Conservation (phyloP, 1,140 invertebrate genomes). For the Lepidurus arcticus region DNA sequence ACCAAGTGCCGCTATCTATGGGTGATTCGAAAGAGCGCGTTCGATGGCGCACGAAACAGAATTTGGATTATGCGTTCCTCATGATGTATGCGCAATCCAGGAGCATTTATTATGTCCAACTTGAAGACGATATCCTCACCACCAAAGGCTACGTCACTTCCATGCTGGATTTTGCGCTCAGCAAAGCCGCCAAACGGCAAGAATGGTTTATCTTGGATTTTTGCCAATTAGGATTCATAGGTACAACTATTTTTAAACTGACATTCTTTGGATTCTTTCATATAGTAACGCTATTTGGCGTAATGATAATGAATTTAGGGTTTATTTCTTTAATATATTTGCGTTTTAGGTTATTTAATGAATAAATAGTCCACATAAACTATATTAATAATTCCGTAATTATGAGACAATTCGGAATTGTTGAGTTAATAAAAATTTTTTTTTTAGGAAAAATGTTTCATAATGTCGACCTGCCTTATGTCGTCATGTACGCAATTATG, state of each 20-base stretch:
- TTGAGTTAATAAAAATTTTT: slow-evolving; percentile 30
- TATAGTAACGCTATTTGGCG: too few species aligned
- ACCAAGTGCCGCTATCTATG: slow-evolving; percentile 67
- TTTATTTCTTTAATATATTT: slow-evolving; percentile 29
- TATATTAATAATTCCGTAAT: neutral
- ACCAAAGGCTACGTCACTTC: slow-evolving; percentile 73
- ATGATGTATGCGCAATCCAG: slow-evolving; percentile 85
- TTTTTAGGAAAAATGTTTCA: slow-evolving; percentile 84
- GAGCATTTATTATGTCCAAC: slow-evolving; percentile 71
- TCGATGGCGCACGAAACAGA: slow-evolving; percentile 93
- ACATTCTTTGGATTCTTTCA: too few species aligned
- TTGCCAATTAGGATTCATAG: slow-evolving; percentile 87
- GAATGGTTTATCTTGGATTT: slow-evolving; percentile 93
- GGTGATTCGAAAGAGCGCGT: slow-evolving; percentile 84
- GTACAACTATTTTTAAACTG: slow-evolving; percentile 46
- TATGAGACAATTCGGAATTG: neutral
- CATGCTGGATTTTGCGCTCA: slow-evolving; percentile 83
- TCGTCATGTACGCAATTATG: slow-evolving; percentile 90
- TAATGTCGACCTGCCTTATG: slow-evolving; percentile 74
- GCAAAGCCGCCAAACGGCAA: slow-evolving; percentile 64
- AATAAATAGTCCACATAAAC: neutral
- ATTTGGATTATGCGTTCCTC: slow-evolving; percentile 89
- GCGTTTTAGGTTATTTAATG: too few species aligned
- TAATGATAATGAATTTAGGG: neutral
- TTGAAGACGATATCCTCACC: slow-evolving; percentile 93